Evolutionary conservation across 2,888 invertebrate species (phyloP).

Genomic region (Sepiola atlantica): DNA sequence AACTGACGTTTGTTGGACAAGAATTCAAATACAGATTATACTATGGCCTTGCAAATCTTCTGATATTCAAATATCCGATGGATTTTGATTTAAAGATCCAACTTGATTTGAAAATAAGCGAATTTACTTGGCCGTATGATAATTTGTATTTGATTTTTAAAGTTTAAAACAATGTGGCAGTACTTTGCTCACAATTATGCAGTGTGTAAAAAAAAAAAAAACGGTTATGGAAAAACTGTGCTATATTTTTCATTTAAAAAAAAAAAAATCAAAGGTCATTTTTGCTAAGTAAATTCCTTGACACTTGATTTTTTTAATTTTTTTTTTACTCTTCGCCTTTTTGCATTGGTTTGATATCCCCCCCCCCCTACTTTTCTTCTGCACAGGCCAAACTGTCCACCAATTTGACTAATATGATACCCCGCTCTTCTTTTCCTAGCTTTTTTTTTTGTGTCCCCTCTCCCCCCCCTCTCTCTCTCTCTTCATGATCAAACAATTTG

Average conservation of each 20-base stretch:
- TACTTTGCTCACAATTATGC: neutral
- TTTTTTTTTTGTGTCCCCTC: neutral
- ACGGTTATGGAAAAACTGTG: conserved; percentile 20
- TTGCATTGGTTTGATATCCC: neutral
- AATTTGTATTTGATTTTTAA: neutral
- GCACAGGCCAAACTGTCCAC: neutral
- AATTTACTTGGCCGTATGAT: neutral
- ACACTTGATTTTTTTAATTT: neutral
- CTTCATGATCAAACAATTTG: neutral
- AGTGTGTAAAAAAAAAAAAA: neutral
- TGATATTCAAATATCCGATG: too few relatives aligned
- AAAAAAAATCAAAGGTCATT: neutral
- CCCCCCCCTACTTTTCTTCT: neutral
- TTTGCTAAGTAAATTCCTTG: conserved; percentile 37
- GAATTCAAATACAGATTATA: neutral
- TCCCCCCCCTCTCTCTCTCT: neutral
- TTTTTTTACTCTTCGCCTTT: neutral
- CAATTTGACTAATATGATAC: neutral
- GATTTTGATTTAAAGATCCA: too few relatives aligned
- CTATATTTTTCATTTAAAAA: conserved; percentile 11
- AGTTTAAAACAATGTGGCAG: neutral
- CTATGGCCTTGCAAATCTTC: too few relatives aligned
- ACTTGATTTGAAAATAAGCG: neutral
- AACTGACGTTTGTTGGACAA: neutral
- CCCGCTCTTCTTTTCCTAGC: neutral